Base-by-base conservation (phyloP, 53 echinoderm and acorn worm species). In the Echinometra lucunter region DNA sequence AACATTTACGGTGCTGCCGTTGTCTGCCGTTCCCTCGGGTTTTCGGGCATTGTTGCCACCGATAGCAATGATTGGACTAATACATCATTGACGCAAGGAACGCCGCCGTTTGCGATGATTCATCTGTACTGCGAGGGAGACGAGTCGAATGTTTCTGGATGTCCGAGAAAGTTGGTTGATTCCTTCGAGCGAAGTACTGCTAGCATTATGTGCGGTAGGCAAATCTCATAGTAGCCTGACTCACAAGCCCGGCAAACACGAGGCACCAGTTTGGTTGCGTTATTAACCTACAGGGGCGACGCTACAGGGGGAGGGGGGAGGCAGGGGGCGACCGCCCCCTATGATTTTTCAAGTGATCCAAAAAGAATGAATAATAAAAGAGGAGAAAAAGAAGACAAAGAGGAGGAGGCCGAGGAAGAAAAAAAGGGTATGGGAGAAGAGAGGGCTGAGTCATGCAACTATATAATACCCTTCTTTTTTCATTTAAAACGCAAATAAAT, bases 21-120 rank as follows among this genome's bases (percentile, higher is more conserved):
- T 7, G 85, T 83, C 42, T 83, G 85, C 12, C 85, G 85, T 40
- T 83, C 85, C 6, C 85, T 83, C 13, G 85, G 85, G 47, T 83
- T 70, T 70, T 12, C 34, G 32, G 28, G 11, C 34, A 13, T 34
- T 8, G 70, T 70, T 34, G 13, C 30, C 11, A 2, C 12, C 70
- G 2, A 32, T 15, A 34, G 12, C 28, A 35, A 70, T 6, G 11
- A 2, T 34, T 1, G 28, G 13, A 5, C 28, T 3, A 13, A 30
- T 13, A 13, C 70, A 2, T n/a, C 28, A 12, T 11, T 7, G 70
- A 0, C 70, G 28, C 2, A 3, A 30, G 34, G 7, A 28, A 13
- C 34, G 30, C 70, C 34, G 30, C 70, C 70, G 12, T 12, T 32
- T 12, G 3, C 34, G 28, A 34, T 70, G 70, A 70, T 70, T 13